These are phyloP conservation scores for Habropoda laboriosa DNA, from an alignment of 1,140 invertebrate species.

Conservation along the genomic window DNA sequence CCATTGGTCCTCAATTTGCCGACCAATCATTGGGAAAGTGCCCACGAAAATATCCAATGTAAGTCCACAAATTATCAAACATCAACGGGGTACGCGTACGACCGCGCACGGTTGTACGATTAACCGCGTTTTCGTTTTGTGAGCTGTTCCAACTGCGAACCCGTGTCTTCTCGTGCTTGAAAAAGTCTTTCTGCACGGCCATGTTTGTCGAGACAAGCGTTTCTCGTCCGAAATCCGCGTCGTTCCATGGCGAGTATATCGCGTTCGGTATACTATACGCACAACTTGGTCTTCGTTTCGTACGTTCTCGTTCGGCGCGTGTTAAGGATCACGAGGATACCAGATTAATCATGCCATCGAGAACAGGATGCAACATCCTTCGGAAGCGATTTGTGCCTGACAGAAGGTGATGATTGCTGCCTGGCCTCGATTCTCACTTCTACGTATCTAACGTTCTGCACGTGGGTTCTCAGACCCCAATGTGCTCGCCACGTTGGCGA, in stretches of 20 bases:
- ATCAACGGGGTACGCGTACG: slow-evolving; percentile 69
- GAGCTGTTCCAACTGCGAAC: slow-evolving; percentile 21
- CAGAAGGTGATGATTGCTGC: slow-evolving; percentile 42
- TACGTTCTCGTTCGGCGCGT: neutral
- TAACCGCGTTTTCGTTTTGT: slow-evolving; percentile 59
- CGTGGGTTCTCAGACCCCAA: slow-evolving; percentile 26
- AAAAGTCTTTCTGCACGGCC: slow-evolving; percentile 59
- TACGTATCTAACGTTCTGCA: slow-evolving; percentile 31
- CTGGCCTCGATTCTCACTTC: slow-evolving; percentile 46
- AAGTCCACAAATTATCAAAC: slow-evolving; percentile 90
- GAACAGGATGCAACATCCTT: slow-evolving; percentile 33
- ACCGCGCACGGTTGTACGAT: slow-evolving; percentile 63
- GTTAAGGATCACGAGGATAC: neutral
- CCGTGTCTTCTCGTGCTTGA: slow-evolving; percentile 25
- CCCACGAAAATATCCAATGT: slow-evolving; percentile 88
- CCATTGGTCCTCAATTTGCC: slow-evolving; percentile 86
- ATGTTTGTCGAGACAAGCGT: slow-evolving; percentile 59
- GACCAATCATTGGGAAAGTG: slow-evolving; percentile 87
- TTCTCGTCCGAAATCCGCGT: slow-evolving; percentile 41
- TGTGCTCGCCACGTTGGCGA: slow-evolving; percentile 58
- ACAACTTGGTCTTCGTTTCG: neutral
- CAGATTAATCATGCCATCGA: slow-evolving; percentile 35
- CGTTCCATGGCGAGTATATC: slow-evolving; percentile 24
- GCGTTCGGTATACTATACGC: neutral
- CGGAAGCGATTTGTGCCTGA: slow-evolving; percentile 1